Conservation (phyloP, 2,797 vertebrate genomes). For the Phoebastria nigripes region DNA sequence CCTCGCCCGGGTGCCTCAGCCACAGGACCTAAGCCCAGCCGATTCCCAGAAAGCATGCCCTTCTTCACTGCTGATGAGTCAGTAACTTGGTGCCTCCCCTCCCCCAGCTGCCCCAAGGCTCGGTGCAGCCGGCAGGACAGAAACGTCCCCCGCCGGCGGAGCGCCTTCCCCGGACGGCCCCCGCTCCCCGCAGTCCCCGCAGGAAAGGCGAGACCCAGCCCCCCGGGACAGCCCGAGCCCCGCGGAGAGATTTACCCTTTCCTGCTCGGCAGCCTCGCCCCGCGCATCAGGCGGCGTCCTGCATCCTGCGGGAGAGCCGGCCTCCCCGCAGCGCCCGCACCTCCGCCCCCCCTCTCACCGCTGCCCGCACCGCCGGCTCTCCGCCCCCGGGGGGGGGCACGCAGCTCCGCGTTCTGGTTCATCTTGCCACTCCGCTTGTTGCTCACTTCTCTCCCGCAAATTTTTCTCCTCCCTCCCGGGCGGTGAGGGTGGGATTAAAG, state of each 20-base stretch:
- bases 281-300: not conserved
- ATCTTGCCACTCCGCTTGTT: not conserved
- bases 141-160: too few relatives aligned
- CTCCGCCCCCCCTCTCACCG: not conserved
- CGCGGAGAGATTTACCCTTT: not conserved
- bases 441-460: not conserved
- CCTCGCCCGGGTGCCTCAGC: not conserved
- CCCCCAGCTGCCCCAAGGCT: too few relatives aligned
- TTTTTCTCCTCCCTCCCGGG: not conserved
- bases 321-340: not conserved
- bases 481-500: conserved; percentile 30
- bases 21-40: not conserved
- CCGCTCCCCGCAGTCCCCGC: too few relatives aligned
- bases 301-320: not conserved
- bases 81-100: not conserved
- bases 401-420: not conserved
- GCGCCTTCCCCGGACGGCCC: too few relatives aligned
- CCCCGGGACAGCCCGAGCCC: not conserved
- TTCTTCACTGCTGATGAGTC: fast-evolving
- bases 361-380: not conserved
- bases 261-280: not conserved
- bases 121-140: not conserved
- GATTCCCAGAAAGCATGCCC: not conserved
- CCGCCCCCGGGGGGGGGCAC: not conserved
- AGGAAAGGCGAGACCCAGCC: not conserved